Conservation (phyloP, 2,113 vertebrate genomes). For the Sterrhoptilus dennistouni region DNA sequence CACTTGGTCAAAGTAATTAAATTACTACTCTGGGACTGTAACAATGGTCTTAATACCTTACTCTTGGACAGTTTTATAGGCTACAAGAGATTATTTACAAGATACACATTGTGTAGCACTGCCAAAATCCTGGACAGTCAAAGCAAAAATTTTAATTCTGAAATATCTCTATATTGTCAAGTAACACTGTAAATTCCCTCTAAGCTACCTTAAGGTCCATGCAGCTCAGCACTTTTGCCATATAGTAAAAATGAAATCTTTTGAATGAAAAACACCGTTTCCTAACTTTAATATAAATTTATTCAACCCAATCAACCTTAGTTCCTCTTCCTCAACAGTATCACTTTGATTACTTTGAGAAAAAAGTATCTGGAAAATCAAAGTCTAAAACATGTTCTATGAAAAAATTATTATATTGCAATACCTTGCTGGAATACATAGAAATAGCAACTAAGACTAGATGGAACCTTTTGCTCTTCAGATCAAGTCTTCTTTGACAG, state of each 20-base stretch:
- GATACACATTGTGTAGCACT: neutral
- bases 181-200: neutral
- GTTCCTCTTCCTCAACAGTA: neutral
- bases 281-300: neutral
- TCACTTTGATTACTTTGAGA: neutral
- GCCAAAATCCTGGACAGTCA: neutral
- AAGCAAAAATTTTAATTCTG: neutral
- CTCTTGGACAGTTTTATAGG: neutral
- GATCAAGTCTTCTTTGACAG: neutral
- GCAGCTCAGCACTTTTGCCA: neutral
- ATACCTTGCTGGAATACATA: neutral
- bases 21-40: neutral
- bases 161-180: neutral
- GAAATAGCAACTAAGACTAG: neutral
- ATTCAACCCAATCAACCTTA: neutral
- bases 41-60: neutral
- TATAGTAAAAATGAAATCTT: neutral
- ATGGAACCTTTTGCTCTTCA: neutral
- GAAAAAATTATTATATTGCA: neutral
- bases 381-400: neutral
- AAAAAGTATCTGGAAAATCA: neutral
- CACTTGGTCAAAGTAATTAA: neutral
- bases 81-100: neutral
- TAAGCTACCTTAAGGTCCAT: neutral
- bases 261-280: neutral